A percentile compares a stretch with the other conserved stretches of the same genome.
Conservation (phyloP, 1,140 invertebrate species). For the Euglossa dilemma region DNA sequence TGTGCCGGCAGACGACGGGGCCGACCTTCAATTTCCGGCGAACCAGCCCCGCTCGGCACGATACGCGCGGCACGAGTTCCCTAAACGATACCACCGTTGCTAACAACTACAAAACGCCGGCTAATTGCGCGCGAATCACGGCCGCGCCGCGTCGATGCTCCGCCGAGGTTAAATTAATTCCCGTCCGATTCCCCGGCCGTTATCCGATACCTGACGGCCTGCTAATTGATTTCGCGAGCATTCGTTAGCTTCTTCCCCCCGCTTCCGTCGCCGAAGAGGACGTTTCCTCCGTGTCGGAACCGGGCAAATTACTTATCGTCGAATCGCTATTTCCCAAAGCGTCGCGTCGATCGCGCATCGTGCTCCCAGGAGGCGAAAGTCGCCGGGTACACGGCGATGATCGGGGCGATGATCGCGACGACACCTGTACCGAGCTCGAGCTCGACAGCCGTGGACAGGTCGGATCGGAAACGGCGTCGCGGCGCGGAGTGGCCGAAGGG, state of each 20-base stretch:
- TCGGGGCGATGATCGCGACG: no score
- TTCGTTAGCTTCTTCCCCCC: constrained; percentile 17
- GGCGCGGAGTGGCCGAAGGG: background rate
- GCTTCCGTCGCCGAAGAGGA: background rate
- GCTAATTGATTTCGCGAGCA: constrained; percentile 43
- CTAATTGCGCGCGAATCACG: constrained; percentile 47
- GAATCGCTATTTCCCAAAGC: no score
- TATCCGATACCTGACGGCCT: constrained; percentile 22
- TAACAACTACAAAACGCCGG: constrained; percentile 50
- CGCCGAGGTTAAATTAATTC: constrained; percentile 53
- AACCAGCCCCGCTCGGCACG: constrained; percentile 44
- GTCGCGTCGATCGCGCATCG: no score
- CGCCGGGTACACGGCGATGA: no score
- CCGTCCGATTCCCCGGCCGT: constrained; percentile 24
- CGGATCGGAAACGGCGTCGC: background rate
- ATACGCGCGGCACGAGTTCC: constrained; percentile 22
- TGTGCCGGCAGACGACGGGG: constrained; percentile 7
- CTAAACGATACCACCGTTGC: constrained; percentile 30
- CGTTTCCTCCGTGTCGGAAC: background rate
- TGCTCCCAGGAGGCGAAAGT: background rate
- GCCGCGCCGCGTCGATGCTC: constrained; percentile 32
- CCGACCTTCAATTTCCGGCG: constrained; percentile 69
- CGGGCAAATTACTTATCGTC: background rate
- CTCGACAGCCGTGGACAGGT: background rate
- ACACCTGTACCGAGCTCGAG: background rate